Base-by-base conservation (phyloP, 2,113 vertebrate genomes). In the Platichthys flesus region DNA sequence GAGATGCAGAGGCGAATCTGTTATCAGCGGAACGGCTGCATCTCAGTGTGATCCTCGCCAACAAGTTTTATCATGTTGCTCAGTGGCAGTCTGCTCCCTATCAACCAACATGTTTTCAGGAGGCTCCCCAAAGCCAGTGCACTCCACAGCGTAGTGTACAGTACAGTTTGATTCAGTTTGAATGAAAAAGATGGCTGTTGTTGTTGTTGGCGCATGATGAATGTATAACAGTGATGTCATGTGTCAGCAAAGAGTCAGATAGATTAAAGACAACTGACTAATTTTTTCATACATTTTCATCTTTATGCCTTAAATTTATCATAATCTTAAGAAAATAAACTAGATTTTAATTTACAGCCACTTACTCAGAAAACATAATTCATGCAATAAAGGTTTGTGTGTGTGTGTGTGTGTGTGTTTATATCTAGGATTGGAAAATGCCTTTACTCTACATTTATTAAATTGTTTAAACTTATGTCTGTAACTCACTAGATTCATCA, bases 51-150 rank as follows among this genome's bases (percentile, higher is more conserved):
- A 86, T 88, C 64, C 58, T 51, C 58, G 56, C 55, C 15, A 74
- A 89, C 81, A 83, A 62, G 88, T 86, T 86, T 60, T 69, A 84
- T 92, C 85, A 83, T 79, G 88, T 83, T 84, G n/a, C 72, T 83
- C 71, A 16, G 54, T n/a, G 71, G 56, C 49, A 71, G 67, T n/a
- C 67, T 72, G 70, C 59, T 71, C 55, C 76, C 63, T 65, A 81
- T 70, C 65, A 58, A 54, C 52, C 59, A 14, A 66, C 58, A 74
- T 70, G 55, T 75, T 67, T 73, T 45, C 28, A 58, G 24, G 49
- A 51, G 47, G 47, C 47, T 18, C 47, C 16, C 47, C 16, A 6
- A 51, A 20, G 18, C 5, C 47, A 6, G 5, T 26, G 57, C 24
- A 2, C 18, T 59, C 3, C 6, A 31, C 31, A 31, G 6, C 6